Conservation (phyloP, 2,113 vertebrate genomes). For the Cettia cetti region DNA sequence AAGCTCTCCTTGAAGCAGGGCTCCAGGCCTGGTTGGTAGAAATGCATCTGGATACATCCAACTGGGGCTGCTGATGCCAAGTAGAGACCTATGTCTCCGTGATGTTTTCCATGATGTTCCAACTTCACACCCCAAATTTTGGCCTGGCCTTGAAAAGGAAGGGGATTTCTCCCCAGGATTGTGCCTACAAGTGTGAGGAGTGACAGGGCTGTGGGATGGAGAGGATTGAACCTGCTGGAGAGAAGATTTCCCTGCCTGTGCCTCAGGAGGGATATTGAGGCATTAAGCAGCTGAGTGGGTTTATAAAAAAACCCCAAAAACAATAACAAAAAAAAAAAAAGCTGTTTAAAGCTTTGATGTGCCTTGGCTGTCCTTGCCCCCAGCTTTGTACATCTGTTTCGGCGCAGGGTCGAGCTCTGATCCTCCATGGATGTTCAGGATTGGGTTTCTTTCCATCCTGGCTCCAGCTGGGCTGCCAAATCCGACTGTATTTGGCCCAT, state of each 20-base stretch:
- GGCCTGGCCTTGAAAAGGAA: not conserved
- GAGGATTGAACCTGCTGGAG: not conserved
- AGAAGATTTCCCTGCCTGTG: not conserved
- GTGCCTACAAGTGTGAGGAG: fast-evolving
- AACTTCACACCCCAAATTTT: not conserved
- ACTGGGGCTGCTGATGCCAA: not conserved
- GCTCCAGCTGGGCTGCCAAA: not conserved
- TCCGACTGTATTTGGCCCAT: fast-evolving
- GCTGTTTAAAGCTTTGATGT: not conserved
- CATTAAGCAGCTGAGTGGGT: not conserved
- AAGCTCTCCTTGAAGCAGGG: not conserved
- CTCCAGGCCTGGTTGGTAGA: not conserved
- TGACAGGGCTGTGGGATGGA: not conserved
- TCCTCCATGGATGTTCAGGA: fast-evolving
- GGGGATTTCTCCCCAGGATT: fast-evolving
- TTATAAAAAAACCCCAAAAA: not conserved
- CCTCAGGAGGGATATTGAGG: not conserved
- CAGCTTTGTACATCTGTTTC: not conserved
- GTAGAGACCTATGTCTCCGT: not conserved
- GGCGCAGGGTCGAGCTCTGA: not conserved
- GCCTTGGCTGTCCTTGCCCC: not conserved
- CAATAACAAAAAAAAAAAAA: not conserved
- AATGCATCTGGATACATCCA: not conserved
- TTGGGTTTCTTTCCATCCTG: not conserved
- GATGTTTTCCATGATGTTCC: not conserved